These are phyloP conservation scores for Acridotheres tristis DNA, from an alignment of 2,797 vertebrate species.

Conservation along the genomic window DNA sequence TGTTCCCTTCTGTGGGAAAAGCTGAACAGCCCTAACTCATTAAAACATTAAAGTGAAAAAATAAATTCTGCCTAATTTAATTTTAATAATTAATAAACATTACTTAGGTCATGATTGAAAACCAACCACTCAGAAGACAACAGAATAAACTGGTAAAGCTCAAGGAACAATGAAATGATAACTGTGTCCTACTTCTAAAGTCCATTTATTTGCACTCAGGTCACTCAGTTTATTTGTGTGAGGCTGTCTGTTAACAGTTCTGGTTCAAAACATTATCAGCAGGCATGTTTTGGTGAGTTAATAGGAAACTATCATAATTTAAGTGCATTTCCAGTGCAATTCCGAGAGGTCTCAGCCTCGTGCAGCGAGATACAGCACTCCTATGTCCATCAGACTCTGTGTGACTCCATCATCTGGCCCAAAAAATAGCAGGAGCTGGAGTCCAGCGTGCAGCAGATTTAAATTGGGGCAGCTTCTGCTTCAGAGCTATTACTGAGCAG, in stretches of 20 bases:
- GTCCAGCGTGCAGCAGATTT: not conserved
- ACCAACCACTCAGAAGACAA: not conserved
- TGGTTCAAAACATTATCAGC: not conserved
- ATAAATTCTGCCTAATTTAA: not conserved
- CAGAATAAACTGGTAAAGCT: not conserved
- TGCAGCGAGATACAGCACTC: not conserved
- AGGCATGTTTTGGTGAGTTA: not conserved
- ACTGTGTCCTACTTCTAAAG: not conserved
- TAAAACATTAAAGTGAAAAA: not conserved
- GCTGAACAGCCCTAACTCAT: not conserved
- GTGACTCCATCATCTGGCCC: not conserved
- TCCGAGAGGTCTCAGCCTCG: not conserved
- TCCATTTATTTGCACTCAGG: not conserved
- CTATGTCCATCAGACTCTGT: accelerated
- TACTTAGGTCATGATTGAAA: not conserved
- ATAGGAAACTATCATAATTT: not conserved
- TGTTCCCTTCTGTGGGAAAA: not conserved
- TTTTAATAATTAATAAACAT: not conserved
- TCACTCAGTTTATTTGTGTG: not conserved
- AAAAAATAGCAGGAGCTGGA: not conserved
- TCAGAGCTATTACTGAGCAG: not conserved
- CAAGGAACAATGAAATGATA: not conserved
- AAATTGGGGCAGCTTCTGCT: not conserved
- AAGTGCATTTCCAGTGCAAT: not conserved
- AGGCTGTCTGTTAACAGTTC: not conserved